These are phyloP conservation scores for Drosophila austrosaltans DNA, from an alignment of 2,888 invertebrate species.

Conservation along the genomic window DNA sequence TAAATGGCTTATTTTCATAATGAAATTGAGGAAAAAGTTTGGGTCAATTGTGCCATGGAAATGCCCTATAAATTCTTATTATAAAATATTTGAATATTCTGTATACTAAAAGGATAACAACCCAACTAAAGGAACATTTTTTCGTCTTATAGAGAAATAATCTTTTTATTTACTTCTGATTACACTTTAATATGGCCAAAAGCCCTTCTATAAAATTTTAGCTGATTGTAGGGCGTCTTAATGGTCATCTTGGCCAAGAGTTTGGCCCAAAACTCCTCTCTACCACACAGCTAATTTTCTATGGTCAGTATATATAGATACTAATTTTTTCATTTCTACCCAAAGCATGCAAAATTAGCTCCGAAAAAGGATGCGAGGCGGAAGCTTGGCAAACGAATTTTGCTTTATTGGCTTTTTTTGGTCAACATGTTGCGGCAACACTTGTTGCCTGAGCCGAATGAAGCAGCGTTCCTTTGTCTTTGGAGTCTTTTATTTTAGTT, in stretches of 20 bases:
- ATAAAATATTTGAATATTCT: too few species aligned
- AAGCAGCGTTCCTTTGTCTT: slow-evolving; percentile 54
- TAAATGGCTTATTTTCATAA: slow-evolving; percentile 62
- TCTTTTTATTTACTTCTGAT: too few species aligned
- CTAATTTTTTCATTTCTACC: slow-evolving; percentile 28
- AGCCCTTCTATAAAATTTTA: too few species aligned
- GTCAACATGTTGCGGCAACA: slow-evolving; percentile 60
- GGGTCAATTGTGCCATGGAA: neutral
- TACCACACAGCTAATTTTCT: slow-evolving; percentile 6
- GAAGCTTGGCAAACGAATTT: slow-evolving; percentile 53
- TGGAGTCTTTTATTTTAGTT: slow-evolving; percentile 36
- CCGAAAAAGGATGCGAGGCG: slow-evolving; percentile 71
- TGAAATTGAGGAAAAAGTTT: slow-evolving; percentile 25
- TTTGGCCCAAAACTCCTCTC: neutral
- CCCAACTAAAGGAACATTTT: too few species aligned
- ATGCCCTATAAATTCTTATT: slow-evolving; percentile 9
- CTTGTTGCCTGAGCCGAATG: slow-evolving; percentile 55
- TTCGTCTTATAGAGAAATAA: too few species aligned
- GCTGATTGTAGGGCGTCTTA: neutral
- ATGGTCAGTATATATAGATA: slow-evolving; percentile 13
- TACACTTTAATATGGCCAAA: too few species aligned
- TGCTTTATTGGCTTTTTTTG: slow-evolving; percentile 53
- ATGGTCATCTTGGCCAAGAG: slow-evolving; percentile 23
- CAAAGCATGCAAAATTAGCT: slow-evolving; percentile 45
- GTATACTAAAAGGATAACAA: too few species aligned